Evolutionary conservation across 2,797 vertebrate species (phyloP).

Genomic region (Sebastes oblongus): DNA sequence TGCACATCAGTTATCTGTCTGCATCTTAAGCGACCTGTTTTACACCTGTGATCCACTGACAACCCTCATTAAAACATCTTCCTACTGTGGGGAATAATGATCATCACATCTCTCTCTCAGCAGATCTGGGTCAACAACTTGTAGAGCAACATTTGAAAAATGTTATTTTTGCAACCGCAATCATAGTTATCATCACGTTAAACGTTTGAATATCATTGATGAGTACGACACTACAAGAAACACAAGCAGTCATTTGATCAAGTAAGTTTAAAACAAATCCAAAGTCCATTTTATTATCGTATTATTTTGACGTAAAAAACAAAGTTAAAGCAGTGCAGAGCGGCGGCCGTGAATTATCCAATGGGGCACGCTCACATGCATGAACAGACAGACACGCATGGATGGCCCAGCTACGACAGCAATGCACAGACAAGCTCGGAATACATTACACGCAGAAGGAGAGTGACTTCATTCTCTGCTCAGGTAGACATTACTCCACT

Average conservation of each 20-base stretch:
- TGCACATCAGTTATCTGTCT: conserved; percentile 15
- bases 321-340: not conserved
- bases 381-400: too few species aligned
- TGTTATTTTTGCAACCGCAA: not conserved
- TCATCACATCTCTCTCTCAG: not conserved
- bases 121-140: conserved; percentile 1
- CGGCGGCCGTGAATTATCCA: too few species aligned
- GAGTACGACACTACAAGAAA: not conserved
- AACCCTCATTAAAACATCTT: conserved; percentile 11
- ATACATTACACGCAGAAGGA: too few species aligned
- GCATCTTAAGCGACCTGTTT: conserved; percentile 6
- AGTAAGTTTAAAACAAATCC: not conserved
- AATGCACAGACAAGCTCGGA: too few species aligned
- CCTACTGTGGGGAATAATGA: not conserved
- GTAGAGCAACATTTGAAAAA: not conserved
- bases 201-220: not conserved
- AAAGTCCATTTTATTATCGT: not conserved
- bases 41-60: conserved; percentile 37
- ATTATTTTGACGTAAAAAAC: not conserved
- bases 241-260: not conserved
- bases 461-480: too few species aligned
- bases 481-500: too few species aligned
- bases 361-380: too few species aligned
- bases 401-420: too few species aligned
- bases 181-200: not conserved